A percentile compares a stretch with the other conserved stretches of the same genome.
Evolutionary conservation across 2,888 invertebrate genomes (phyloP).

Genomic region (Drosophila affinis): DNA sequence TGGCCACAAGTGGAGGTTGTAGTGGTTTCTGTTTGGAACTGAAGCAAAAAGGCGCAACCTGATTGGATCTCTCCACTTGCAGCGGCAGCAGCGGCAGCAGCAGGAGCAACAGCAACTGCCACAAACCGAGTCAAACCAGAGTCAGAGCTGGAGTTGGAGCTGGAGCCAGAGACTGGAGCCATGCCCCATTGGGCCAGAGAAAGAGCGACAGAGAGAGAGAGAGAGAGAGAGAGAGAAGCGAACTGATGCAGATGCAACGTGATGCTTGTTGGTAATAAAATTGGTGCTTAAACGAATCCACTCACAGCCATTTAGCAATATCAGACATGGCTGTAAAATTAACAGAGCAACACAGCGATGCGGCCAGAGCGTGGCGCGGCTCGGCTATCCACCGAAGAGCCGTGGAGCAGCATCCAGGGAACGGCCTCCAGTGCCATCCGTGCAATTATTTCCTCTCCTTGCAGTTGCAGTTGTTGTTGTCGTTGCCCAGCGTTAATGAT

Average conservation of each 20-base stretch:
- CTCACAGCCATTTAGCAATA: constrained; percentile 82
- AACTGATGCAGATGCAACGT: constrained; percentile 77
- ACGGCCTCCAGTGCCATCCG: constrained; percentile 60
- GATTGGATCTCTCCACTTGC: constrained; percentile 78
- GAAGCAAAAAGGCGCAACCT: constrained; percentile 70
- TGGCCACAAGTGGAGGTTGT: constrained; percentile 69
- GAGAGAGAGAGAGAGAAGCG: constrained; percentile 43
- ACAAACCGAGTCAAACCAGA: constrained; percentile 33
- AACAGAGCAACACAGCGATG: constrained; percentile 75
- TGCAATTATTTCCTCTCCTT: constrained; percentile 67
- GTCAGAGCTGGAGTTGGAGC: constrained; percentile 20
- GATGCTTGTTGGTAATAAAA: constrained; percentile 81
- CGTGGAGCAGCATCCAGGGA: constrained; percentile 40
- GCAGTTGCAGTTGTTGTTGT: constrained; percentile 22
- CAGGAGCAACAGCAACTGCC: constrained; percentile 34
- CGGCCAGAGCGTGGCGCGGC: constrained; percentile 7
- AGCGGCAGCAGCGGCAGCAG: constrained; percentile 42
- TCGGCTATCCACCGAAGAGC: constrained; percentile 20
- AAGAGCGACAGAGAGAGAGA: constrained; percentile 1
- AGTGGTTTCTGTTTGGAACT: constrained; percentile 57
- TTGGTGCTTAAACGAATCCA: constrained; percentile 82
- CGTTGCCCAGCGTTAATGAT: constrained; percentile 68
- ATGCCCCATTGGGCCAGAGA: constrained; percentile 33
- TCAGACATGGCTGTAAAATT: constrained; percentile 81
- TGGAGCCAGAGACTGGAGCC: constrained; percentile 42